Evolutionary conservation across 2,797 vertebrate species (phyloP).

Genomic region (Chrysocyon brachyurus): DNA sequence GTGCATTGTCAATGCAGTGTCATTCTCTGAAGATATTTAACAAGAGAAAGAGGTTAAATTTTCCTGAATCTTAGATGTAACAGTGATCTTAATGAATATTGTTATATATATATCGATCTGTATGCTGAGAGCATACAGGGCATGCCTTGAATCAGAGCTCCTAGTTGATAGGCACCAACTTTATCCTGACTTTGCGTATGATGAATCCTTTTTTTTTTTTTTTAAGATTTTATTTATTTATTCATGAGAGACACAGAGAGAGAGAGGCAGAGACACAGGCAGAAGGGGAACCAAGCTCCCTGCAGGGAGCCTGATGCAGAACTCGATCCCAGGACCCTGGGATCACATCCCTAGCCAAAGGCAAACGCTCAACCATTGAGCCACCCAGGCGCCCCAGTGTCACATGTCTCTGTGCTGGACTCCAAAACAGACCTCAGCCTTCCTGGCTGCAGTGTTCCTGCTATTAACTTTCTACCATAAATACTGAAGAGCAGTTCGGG

Average conservation of each 20-base stretch:
- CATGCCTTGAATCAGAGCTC: background rate
- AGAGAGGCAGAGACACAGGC: too few relatives aligned
- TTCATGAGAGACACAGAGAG: too few relatives aligned
- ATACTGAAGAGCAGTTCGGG: background rate
- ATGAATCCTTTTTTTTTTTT: background rate
- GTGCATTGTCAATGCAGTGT: background rate
- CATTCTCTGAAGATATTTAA: background rate
- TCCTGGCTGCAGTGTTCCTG: rapidly evolving
- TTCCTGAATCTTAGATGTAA: background rate
- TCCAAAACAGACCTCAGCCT: background rate
- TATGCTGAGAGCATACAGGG: too few relatives aligned
- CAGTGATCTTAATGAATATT: background rate
- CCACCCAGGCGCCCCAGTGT: too few relatives aligned
- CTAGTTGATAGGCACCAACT: background rate
- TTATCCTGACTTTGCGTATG: background rate
- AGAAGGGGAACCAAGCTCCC: too few relatives aligned
- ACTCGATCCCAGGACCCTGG: too few relatives aligned
- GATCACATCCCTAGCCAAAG: too few relatives aligned
- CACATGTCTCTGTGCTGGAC: background rate
- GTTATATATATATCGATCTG: background rate
- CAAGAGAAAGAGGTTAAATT: background rate
- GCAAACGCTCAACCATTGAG: too few relatives aligned
- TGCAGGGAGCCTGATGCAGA: too few relatives aligned
- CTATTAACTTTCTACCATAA: too few relatives aligned
- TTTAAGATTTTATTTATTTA: too few relatives aligned